These are phyloP conservation scores for Lytechinus variegatus DNA, from an alignment of 35 echinoderm and acorn worm species.

Conservation along the genomic window DNA sequence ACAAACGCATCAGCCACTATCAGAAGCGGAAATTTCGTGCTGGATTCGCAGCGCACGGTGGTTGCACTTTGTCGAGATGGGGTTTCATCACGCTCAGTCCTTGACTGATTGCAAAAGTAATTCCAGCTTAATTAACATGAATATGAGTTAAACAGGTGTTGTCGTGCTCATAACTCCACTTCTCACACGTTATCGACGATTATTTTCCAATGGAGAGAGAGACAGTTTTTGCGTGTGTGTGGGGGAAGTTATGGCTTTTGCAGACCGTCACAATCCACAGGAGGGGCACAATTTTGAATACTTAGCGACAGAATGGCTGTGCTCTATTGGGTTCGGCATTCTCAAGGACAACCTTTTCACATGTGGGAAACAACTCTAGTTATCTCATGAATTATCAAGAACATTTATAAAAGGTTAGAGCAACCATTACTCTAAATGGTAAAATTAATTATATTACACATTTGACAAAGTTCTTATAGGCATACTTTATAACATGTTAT, in stretches of 20 bases:
- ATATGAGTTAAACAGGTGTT: slow-evolving; percentile 44
- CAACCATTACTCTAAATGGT: not conserved
- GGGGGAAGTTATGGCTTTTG: slow-evolving; percentile 31
- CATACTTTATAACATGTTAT: too few species aligned
- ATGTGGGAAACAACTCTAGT: not conserved
- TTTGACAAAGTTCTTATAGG: not conserved
- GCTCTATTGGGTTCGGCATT: slow-evolving; percentile 13
- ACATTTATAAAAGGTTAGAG: not conserved
- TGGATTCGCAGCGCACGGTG: slow-evolving; percentile 17
- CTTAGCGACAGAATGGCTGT: slow-evolving; percentile 17
- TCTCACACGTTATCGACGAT: slow-evolving; percentile 8
- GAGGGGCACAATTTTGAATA: not conserved
- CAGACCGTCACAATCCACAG: not conserved
- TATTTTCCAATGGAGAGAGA: slow-evolving; percentile 42
- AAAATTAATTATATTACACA: not conserved
- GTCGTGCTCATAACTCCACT: not conserved
- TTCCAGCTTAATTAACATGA: slow-evolving; percentile 50
- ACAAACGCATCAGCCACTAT: not conserved
- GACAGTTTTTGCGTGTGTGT: slow-evolving; percentile 29
- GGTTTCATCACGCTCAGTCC: not conserved
- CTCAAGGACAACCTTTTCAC: slow-evolving; percentile 37
- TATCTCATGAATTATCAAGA: not conserved
- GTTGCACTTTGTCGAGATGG: slow-evolving; percentile 41
- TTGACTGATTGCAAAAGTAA: slow-evolving; percentile 50
- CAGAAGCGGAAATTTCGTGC: slow-evolving; percentile 37